Conservation (phyloP, 2,888 invertebrate genomes). For the Melanostoma scalare region DNA sequence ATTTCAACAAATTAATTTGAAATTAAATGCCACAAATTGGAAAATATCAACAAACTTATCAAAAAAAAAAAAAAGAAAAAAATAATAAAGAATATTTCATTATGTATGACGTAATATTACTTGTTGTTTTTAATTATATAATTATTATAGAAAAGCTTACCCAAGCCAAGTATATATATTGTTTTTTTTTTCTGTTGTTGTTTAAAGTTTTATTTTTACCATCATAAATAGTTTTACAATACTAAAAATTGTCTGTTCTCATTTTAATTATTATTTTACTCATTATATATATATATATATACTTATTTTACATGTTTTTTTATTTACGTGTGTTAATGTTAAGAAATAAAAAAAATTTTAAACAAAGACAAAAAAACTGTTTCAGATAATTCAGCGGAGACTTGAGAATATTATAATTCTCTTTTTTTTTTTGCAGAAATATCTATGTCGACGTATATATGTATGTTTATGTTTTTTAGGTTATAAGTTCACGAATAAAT, state of each 20-base stretch:
- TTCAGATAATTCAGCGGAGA: conserved; percentile 56
- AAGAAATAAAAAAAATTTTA: conserved; percentile 42
- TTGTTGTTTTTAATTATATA: conserved; percentile 26
- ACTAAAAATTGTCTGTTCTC: conserved; percentile 70
- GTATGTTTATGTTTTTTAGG: conserved; percentile 35
- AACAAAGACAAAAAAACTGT: conserved; percentile 45
- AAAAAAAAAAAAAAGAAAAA: conserved; percentile 36
- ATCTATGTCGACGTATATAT: conserved; percentile 61
- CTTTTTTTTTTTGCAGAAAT: conserved; percentile 59
- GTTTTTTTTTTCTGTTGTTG: background rate
- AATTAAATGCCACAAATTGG: conserved; percentile 38
- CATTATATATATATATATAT: conserved; percentile 63
- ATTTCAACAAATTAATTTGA: conserved; percentile 24
- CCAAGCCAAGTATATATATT: conserved; percentile 61
- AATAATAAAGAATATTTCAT: conserved; percentile 41
- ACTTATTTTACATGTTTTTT: conserved; percentile 67
- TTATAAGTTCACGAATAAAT: conserved; percentile 68
- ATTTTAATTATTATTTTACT: conserved; percentile 50
- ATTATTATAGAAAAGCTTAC: conserved; percentile 69
- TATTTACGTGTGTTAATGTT: conserved; percentile 50
- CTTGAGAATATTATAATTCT: conserved; percentile 57
- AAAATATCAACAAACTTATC: conserved; percentile 21
- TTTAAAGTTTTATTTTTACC: conserved; percentile 67
- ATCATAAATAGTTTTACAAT: conserved; percentile 73
- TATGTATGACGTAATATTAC: conserved; percentile 1